Conservation (phyloP, 2,113 vertebrate genomes). For the Bubo scandiacus region DNA sequence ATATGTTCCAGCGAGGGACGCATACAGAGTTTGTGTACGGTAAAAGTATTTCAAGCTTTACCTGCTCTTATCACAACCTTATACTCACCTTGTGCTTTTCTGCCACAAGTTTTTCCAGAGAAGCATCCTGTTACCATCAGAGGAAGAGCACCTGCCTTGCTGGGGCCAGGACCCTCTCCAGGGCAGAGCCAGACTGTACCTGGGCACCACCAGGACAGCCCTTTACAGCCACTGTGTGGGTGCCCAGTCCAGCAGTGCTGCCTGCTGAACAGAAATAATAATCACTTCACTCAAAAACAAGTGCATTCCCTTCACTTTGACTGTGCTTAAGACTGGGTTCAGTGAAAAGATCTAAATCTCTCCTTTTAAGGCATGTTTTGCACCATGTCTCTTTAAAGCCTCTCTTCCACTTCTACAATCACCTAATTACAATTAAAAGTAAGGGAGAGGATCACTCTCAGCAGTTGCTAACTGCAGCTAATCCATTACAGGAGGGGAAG, state of each 20-base stretch:
- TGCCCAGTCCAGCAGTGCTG: background rate
- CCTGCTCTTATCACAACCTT: background rate
- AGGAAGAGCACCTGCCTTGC: rapidly evolving
- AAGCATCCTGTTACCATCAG: background rate
- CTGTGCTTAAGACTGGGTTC: background rate
- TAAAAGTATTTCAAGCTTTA: background rate
- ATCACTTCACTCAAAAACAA: background rate
- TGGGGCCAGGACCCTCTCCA: rapidly evolving
- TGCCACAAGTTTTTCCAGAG: background rate
- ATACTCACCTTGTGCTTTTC: background rate
- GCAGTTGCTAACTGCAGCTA: background rate
- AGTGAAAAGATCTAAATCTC: background rate
- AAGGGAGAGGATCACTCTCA: background rate
- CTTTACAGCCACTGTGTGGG: background rate
- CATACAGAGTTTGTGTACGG: too few relatives aligned
- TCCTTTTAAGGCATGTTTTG: background rate
- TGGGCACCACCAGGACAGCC: too few relatives aligned
- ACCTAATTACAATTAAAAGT: background rate
- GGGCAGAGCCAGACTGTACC: rapidly evolving
- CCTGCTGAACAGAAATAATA: background rate
- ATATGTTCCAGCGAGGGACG: background rate
- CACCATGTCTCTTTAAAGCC: background rate
- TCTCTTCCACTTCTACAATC: background rate
- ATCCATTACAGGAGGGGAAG: background rate
- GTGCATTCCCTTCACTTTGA: background rate